Conservation (phyloP, 2,113 vertebrate genomes). For the Cebidichthys violaceus region DNA sequence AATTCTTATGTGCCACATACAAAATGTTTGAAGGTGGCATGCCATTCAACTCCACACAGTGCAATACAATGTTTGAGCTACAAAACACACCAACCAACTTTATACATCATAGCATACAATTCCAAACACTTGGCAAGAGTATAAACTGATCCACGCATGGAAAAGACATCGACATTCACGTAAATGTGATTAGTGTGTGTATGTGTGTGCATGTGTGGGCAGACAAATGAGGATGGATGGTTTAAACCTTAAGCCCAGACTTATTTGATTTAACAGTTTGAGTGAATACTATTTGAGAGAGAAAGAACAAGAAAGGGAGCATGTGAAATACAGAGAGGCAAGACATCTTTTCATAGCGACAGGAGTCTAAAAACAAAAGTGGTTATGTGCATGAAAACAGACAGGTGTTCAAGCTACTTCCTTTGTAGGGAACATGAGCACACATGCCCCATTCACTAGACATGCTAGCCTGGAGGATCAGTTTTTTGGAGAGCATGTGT, state of each 20-base stretch:
- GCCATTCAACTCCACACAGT: background rate
- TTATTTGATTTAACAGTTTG: constrained; percentile 41
- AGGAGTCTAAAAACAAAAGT: constrained; percentile 8
- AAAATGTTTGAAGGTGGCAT: background rate
- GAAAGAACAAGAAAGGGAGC: background rate
- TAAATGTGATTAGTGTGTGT: background rate
- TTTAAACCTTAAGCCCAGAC: constrained; percentile 24
- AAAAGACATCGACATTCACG: constrained; percentile 42
- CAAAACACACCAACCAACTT: background rate
- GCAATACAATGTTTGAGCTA: background rate
- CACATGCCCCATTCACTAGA: constrained; percentile 40
- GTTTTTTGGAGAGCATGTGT: constrained; percentile 36
- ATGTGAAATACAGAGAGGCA: constrained; percentile 18
- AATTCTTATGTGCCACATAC: background rate
- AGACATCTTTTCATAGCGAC: constrained; percentile 1
- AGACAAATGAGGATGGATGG: constrained; percentile 41
- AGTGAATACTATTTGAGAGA: background rate
- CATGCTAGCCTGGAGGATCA: constrained; percentile 19
- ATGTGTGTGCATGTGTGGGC: background rate
- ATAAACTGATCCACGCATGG: constrained; percentile 46
- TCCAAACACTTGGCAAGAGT: constrained; percentile 5
- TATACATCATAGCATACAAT: too few relatives aligned
- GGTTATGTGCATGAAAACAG: constrained; percentile 20
- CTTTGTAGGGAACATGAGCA: constrained; percentile 22
- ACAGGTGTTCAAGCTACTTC: constrained; percentile 45